Conservation (phyloP, 2,888 invertebrate genomes). For the Cactoblastis cactorum region DNA sequence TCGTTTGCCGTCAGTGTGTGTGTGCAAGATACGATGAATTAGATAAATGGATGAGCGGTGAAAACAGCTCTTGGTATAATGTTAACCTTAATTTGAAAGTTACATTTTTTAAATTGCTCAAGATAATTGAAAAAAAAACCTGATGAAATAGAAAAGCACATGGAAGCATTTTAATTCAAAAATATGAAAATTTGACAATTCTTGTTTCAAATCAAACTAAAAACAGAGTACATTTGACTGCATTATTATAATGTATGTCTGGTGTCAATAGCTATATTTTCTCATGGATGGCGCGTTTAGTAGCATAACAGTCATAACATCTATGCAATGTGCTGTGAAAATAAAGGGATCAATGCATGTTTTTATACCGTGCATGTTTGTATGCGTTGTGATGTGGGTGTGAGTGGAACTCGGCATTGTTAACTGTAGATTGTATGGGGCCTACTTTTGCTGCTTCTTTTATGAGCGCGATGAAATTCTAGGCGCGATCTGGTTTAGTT, state of each 20-base stretch:
- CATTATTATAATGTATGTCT: too few species aligned
- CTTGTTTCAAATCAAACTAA: too few species aligned
- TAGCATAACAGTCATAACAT: not conserved
- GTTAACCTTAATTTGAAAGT: not conserved
- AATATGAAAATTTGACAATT: too few species aligned
- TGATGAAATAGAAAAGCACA: too few species aligned
- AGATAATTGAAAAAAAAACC: too few species aligned
- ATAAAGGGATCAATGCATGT: constrained; percentile 6
- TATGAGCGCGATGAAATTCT: constrained; percentile 1
- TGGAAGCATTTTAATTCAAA: too few species aligned
- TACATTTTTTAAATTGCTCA: too few species aligned
- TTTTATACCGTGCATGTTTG: constrained; percentile 3
- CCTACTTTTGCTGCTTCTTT: constrained; percentile 9
- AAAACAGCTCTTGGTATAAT: not conserved
- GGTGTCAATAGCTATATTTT: not conserved
- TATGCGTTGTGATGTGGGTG: constrained; percentile 1
- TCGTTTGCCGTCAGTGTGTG: constrained; percentile 1
- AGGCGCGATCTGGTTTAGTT: not conserved
- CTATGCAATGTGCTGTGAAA: not conserved
- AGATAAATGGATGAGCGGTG: not conserved
- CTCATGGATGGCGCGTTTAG: not conserved
- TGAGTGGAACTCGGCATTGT: constrained; percentile 7
- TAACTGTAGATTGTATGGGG: constrained; percentile 3
- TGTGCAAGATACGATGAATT: not conserved
- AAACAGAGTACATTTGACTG: too few species aligned